Percentiles rank a stretch among this genome's conserved stretches.
These are phyloP conservation scores for Amphipyra berbera DNA, from an alignment of 2,888 invertebrate species.

Conservation along the genomic window DNA sequence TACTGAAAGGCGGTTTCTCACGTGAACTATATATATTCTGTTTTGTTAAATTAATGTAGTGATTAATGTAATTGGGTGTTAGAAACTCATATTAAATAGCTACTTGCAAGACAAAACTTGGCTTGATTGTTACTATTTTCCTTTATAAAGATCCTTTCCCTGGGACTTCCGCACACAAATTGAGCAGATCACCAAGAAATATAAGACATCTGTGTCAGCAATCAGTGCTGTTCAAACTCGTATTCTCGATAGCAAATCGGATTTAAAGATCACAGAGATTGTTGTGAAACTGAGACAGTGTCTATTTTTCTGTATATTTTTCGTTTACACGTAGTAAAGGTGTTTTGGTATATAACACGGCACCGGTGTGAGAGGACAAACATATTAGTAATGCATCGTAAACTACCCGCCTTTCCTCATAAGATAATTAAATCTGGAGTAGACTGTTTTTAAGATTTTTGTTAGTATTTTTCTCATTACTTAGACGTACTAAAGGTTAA, in stretches of 20 bases:
- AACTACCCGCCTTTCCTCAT: too few species aligned
- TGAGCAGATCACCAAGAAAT: slow-evolving; percentile 14
- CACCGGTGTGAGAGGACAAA: not conserved
- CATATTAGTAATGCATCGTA: too few species aligned
- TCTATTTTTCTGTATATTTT: slow-evolving; percentile 7
- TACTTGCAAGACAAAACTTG: not conserved
- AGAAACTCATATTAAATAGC: not conserved
- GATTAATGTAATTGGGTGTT: slow-evolving; percentile 4
- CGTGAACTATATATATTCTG: slow-evolving; percentile 6
- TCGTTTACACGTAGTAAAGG: not conserved
- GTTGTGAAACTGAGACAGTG: not conserved
- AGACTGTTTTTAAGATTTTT: not conserved
- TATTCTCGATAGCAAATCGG: slow-evolving; percentile 33
- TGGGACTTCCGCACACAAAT: slow-evolving; percentile 18
- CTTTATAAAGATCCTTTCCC: slow-evolving; percentile 3
- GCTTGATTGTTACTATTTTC: not conserved
- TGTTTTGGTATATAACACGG: not conserved
- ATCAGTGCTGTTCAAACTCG: slow-evolving; percentile 32
- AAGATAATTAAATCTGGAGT: too few species aligned
- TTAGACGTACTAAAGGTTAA: not conserved
- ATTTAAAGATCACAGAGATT: slow-evolving; percentile 29
- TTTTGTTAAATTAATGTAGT: slow-evolving; percentile 11
- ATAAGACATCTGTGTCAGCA: slow-evolving; percentile 23
- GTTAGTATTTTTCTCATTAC: not conserved
- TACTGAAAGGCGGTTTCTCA: not conserved